Evolutionary conservation across 1,140 invertebrate species (phyloP).

Genomic region (Ptiloglossa arizonensis): DNA sequence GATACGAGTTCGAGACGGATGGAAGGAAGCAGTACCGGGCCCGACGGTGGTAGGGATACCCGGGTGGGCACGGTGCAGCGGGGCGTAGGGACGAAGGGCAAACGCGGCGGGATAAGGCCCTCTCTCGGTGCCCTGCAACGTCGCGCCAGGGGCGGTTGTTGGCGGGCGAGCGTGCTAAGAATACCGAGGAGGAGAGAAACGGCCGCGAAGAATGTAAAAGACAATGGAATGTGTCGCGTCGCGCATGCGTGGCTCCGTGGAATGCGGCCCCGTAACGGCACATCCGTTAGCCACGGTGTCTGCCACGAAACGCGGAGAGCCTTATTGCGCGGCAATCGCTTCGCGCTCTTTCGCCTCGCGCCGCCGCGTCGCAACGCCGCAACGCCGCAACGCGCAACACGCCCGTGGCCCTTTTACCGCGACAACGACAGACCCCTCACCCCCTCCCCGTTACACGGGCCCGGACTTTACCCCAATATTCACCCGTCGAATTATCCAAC

Average conservation of each 20-base stretch:
- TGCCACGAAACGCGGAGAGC: slow-evolving; percentile 67
- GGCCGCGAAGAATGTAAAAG: slow-evolving; percentile 75
- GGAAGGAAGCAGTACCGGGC: no score
- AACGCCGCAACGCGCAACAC: no score
- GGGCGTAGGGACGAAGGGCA: not conserved
- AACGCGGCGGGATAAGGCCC: slow-evolving; percentile 24
- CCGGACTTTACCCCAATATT: no score
- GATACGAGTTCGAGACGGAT: no score
- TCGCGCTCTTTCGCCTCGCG: slow-evolving; percentile 23
- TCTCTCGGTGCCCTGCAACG: slow-evolving; percentile 42
- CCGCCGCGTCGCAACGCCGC: slow-evolving; percentile 18
- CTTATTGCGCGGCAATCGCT: slow-evolving; percentile 66
- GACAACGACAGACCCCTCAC: no score
- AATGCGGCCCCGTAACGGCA: slow-evolving; percentile 80
- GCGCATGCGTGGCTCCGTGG: slow-evolving; percentile 77
- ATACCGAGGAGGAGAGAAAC: slow-evolving; percentile 69
- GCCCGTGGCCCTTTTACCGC: not conserved
- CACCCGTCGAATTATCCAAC: no score
- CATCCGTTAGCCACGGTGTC: slow-evolving; percentile 77
- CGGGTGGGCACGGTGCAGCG: no score
- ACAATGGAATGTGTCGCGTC: slow-evolving; percentile 79
- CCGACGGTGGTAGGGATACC: not conserved
- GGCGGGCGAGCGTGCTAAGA: slow-evolving; percentile 68
- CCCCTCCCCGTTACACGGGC: no score
- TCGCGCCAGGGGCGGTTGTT: slow-evolving; percentile 57